Evolutionary conservation across 2,113 vertebrate species (phyloP).

Genomic region (Toxostoma redivivum): DNA sequence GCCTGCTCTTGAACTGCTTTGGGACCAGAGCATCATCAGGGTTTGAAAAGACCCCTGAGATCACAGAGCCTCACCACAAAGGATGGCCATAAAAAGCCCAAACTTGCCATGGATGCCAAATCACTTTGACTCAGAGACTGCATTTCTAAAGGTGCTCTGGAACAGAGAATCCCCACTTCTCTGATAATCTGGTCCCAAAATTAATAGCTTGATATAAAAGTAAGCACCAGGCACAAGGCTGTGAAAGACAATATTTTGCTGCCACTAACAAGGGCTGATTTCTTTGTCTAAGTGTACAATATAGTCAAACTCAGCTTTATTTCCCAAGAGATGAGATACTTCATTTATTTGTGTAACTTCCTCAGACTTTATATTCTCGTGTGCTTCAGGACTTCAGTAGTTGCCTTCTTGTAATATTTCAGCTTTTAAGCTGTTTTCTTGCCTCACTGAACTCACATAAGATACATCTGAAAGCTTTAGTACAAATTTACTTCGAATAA

Average conservation of each 20-base stretch:
- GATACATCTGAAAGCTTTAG: slow-evolving; percentile 86
- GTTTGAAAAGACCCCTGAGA: neutral
- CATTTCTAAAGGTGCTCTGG: neutral
- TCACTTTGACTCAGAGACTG: neutral
- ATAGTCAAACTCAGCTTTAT: slow-evolving; percentile 58
- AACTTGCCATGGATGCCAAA: neutral
- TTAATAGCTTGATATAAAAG: slow-evolving; percentile 11
- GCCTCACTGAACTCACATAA: slow-evolving; percentile 86
- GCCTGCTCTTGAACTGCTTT: neutral
- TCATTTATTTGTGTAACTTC: slow-evolving; percentile 68
- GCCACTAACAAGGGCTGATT: slow-evolving; percentile 63
- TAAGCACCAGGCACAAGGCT: slow-evolving; percentile 1
- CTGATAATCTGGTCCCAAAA: neutral
- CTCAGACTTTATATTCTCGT: slow-evolving; percentile 64
- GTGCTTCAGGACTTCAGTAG: slow-evolving; percentile 69
- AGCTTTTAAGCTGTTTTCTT: slow-evolving; percentile 83
- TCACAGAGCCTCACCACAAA: neutral
- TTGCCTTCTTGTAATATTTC: slow-evolving; percentile 77
- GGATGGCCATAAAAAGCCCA: neutral
- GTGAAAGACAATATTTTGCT: slow-evolving; percentile 54
- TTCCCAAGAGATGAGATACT: slow-evolving; percentile 56
- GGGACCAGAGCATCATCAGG: too few species aligned
- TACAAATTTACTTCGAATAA: slow-evolving; percentile 87
- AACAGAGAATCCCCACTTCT: neutral
- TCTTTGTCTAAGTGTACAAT: slow-evolving; percentile 49